Percentiles rank a stretch among this genome's conserved stretches.
Conservation (phyloP, 2,113 vertebrate genomes). For the Pandion haliaetus region DNA sequence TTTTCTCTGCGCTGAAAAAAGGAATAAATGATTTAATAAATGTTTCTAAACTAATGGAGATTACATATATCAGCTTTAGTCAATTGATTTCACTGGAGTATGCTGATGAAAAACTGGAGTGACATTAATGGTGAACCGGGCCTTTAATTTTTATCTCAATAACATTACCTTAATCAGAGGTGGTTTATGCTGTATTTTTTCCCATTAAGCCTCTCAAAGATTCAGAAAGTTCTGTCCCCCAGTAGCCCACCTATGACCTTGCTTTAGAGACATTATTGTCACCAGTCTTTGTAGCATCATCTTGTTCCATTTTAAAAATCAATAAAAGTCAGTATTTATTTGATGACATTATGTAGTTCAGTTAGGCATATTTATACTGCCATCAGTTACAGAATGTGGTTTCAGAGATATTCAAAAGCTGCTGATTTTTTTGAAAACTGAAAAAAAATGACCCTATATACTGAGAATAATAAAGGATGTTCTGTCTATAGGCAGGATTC, state of each 20-base stretch:
- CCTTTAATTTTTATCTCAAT: not conserved
- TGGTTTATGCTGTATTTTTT: not conserved
- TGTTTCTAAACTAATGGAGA: not conserved
- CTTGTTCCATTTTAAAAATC: not conserved
- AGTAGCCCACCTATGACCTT: not conserved
- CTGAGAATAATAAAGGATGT: not conserved
- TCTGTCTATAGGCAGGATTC: not conserved
- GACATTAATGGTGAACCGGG: not conserved
- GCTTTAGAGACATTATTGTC: not conserved
- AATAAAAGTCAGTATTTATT: not conserved
- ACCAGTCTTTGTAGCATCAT: not conserved
- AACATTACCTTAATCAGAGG: not conserved
- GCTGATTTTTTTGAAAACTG: not conserved
- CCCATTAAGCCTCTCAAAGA: not conserved
- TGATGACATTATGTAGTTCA: not conserved
- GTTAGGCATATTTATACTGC: not conserved
- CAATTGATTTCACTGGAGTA: not conserved
- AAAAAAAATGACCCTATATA: not conserved
- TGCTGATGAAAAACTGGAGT: not conserved
- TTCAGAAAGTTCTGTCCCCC: not conserved
- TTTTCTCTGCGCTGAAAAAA: not conserved
- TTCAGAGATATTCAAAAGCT: constrained; percentile 6
- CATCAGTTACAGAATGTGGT: not conserved
- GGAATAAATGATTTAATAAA: not conserved
- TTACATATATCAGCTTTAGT: not conserved